Evolutionary conservation across 2,888 invertebrate genomes (phyloP).

Genomic region (Cryptocephalus primarius): DNA sequence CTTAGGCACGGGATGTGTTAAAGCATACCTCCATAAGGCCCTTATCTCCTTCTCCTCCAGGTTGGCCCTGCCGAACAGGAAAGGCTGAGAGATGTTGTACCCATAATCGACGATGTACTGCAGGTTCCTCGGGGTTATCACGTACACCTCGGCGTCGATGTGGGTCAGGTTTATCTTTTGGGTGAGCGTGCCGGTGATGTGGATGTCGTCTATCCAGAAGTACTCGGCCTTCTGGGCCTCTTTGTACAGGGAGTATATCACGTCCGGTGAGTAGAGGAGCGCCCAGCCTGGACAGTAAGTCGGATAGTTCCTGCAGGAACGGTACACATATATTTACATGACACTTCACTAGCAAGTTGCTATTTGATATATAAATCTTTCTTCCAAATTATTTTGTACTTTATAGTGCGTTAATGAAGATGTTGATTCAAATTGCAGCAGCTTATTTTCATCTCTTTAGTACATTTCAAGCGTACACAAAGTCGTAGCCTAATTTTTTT

Average conservation of each 20-base stretch:
- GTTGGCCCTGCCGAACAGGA: constrained; percentile 47
- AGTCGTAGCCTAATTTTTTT: too few relatives aligned
- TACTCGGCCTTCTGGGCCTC: constrained; percentile 47
- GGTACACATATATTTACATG: not conserved
- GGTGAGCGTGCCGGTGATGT: constrained; percentile 53
- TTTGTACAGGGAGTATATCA: constrained; percentile 37
- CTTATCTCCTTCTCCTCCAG: constrained; percentile 38
- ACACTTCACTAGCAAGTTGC: too few relatives aligned
- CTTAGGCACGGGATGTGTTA: constrained; percentile 18
- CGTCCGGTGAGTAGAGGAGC: constrained; percentile 48
- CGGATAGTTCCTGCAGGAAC: constrained; percentile 47
- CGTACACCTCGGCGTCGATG: constrained; percentile 31
- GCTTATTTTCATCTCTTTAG: too few relatives aligned
- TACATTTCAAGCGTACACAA: too few relatives aligned
- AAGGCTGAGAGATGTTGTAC: constrained; percentile 27
- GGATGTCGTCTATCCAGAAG: constrained; percentile 68
- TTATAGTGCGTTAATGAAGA: too few relatives aligned
- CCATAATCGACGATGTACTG: constrained; percentile 10
- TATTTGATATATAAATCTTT: too few relatives aligned
- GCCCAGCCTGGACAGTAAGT: constrained; percentile 64
- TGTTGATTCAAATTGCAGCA: too few relatives aligned
- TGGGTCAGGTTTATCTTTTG: constrained; percentile 45
- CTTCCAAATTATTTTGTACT: too few relatives aligned
- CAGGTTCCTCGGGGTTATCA: constrained; percentile 15
- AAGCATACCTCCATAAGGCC: constrained; percentile 40